Evolutionary conservation across 23 tunicate genomes (phyloP), one percentile per base, ranked within the genome.

Genomic region (Ascidia mentula): DNA sequence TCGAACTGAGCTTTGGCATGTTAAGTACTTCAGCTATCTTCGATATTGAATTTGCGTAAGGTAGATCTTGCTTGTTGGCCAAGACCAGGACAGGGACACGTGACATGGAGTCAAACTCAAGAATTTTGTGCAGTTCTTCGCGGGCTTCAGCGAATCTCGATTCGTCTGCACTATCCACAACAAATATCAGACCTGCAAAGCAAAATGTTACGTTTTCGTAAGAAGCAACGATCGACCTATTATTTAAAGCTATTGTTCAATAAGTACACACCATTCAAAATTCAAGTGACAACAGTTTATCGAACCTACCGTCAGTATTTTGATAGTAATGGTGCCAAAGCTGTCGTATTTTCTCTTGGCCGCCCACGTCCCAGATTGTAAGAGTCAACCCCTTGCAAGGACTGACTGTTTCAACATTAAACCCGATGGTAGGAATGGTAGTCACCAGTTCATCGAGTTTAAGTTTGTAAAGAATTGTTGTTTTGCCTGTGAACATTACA

Each of bases 11-110:
- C 13, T 40, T 60, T 7, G 65, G 28, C 72, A 90, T 31, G 1
- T 37, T 72, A 20, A 90, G 36, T 26, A 40, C 89, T 32, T 85
- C 90, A 3, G 72, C 77, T 22, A 90, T 75, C 32, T 86, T 80
- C 6, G 78, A 34, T 12, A 81, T 40, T 24, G 96, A 36, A 17
- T 20, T 82, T 0, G 96, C 90, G 37, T 37, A 31, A 2, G 96
- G 86, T 42, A 82, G 32, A 53, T 90, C 96, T 42, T 90, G 96
- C 60, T 90, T 90, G 78, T 90, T 90, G 20, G 96, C 96, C 34
- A 90, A 42, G 9, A 90, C 96, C 26, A 90, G 82, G 13, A 90
- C 65, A 18, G 89, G 89, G 24, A 80, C 76, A 8, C 72, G 76
- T 15, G 69, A 22, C 86, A 90, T 61, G 38, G 70, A 81, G 0